These are phyloP conservation scores for Melanchra persicariae DNA, from an alignment of 2,888 invertebrate genomes.

Conservation along the genomic window DNA sequence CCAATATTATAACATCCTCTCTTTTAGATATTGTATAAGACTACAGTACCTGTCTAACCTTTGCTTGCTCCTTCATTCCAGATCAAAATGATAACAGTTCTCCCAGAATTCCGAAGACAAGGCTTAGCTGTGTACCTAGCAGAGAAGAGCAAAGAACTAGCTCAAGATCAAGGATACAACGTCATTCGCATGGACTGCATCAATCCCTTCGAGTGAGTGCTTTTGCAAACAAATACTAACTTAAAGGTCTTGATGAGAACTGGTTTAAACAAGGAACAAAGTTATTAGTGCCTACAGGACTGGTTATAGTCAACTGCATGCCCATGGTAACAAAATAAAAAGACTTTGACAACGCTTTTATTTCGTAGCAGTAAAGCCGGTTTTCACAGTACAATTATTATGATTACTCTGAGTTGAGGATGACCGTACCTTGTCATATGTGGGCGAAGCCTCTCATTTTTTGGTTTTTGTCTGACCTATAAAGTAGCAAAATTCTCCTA, in stretches of 20 bases:
- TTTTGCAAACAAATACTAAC: not conserved
- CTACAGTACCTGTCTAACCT: too few species aligned
- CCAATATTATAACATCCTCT: too few species aligned
- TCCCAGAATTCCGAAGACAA: slow-evolving; percentile 82
- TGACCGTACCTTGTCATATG: not conserved
- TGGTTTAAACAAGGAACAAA: slow-evolving; percentile 21
- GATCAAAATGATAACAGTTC: slow-evolving; percentile 85
- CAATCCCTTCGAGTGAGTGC: slow-evolving; percentile 83
- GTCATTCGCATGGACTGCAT: slow-evolving; percentile 86
- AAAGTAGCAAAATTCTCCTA: too few species aligned
- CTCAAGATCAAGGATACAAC: slow-evolving; percentile 80
- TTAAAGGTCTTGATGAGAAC: slow-evolving; percentile 9
- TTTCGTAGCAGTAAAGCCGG: not conserved
- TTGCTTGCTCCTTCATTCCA: slow-evolving; percentile 60
- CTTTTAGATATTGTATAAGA: too few species aligned
- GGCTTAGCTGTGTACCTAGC: slow-evolving; percentile 81
- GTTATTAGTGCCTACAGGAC: not conserved
- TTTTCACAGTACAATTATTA: not conserved
- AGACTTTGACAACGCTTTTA: not conserved
- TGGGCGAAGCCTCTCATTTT: not conserved
- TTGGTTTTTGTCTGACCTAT: slow-evolving; percentile 11
- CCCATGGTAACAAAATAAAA: not conserved
- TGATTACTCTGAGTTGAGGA: not conserved
- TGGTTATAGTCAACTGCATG: not conserved
- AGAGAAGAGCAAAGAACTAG: slow-evolving; percentile 78